Conservation (phyloP, 2,113 vertebrate genomes). For the Hepsetus odoe region DNA sequence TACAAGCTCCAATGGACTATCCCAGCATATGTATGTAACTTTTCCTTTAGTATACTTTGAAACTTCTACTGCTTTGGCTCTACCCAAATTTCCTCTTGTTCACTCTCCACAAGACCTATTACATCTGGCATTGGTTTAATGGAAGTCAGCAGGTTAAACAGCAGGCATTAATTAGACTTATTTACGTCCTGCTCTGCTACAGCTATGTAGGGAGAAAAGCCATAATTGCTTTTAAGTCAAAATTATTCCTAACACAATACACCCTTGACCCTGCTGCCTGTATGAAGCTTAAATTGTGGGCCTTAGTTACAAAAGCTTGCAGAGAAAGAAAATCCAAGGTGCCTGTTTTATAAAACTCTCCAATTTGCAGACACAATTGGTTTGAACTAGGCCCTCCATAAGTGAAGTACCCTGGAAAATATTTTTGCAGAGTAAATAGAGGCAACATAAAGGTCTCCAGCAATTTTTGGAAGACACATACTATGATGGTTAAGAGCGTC, state of each 20-base stretch:
- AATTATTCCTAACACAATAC: conserved; percentile 51
- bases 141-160: conserved; percentile 29
- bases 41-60: background rate
- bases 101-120: background rate
- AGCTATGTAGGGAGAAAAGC: background rate
- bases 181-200: background rate
- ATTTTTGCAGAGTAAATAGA: conserved; percentile 20
- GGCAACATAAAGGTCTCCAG: background rate
- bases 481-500: background rate
- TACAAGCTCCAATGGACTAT: too few relatives aligned
- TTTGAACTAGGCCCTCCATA: background rate
- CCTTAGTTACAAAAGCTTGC: conserved; percentile 17
- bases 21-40: too few relatives aligned
- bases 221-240: conserved; percentile 48
- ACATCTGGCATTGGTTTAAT: conserved; percentile 16
- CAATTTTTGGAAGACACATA: background rate
- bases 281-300: conserved; percentile 8
- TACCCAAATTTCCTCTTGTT: background rate
- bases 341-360: conserved; percentile 30
- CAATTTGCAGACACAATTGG: conserved; percentile 26
- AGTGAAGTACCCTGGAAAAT: conserved; percentile 10
- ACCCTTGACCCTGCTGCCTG: conserved; percentile 8
- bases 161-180: conserved; percentile 24
- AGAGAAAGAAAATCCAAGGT: conserved; percentile 10
- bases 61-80: background rate